Evolutionary conservation across 2,888 invertebrate genomes (phyloP), one percentile per base, ranked within the genome.

Genomic region (Drosophila pullipes): DNA sequence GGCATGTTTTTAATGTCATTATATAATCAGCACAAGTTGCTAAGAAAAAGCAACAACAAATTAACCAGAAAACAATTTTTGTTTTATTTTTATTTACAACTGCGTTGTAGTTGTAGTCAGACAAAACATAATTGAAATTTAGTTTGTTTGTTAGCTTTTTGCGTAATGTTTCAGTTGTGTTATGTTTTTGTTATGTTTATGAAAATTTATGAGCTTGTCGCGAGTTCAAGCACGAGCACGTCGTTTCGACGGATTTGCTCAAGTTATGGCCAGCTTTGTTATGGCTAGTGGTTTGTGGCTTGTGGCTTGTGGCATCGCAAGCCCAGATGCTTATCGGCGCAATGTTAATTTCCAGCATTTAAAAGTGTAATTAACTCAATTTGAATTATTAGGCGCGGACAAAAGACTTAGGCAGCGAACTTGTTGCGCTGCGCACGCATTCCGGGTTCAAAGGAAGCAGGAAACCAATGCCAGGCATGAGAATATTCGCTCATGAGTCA

Each of bases 401-500:
- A 81, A 87, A 92, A 92, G 92, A 91, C 89, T 91, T 76, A 79
- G 88, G 79, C 75, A 85, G 80, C 90, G 67, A 92, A 91, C 91
- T 83, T 77, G 76, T 28, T 55, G 61, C 47, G 60, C 49, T 52
- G 37, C 58, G 53, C 55, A 60, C 59, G 41, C 47, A 63, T 62
- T 50, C 62, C 52, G 57, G 53, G 59, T 47, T 53, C 58, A 84
- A 89, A 90, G 87, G 87, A 88, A 88, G 87, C 87, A 88, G 87
- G 87, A 88, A 88, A 78, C 82, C 73, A 70, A 65, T 57, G 39
- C 54, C 72, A 69, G 85, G 65, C 87, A 85, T 88, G 90, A 82
- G 75, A 78, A 63, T 82, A 90, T 90, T 87, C 79, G 55, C 62
- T 53, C 65, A 78, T 87, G 87, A 87, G 66, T 83, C 85, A 89